These are phyloP conservation scores for Desmodus rotundus DNA, from an alignment of 2,113 vertebrate species.

Conservation along the genomic window DNA sequence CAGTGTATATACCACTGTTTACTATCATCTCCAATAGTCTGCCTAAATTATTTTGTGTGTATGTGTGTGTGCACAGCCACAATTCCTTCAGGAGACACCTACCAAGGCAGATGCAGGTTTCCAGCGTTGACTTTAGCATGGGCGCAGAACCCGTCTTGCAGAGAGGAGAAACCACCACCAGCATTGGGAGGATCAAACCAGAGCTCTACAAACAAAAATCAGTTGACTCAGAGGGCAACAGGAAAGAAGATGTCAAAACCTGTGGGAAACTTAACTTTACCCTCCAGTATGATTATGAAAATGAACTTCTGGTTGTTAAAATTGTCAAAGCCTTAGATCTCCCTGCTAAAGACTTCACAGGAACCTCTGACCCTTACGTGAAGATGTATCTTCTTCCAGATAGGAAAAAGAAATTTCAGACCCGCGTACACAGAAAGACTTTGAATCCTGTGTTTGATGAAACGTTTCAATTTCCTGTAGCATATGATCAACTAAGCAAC, in stretches of 20 bases:
- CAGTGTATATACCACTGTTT: background rate
- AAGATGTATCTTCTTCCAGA: slow-evolving; percentile 98
- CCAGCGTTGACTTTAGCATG: slow-evolving; percentile 94
- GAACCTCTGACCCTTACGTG: slow-evolving; percentile 96
- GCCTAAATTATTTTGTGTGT: slow-evolving; percentile 43
- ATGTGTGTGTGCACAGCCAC: slow-evolving; percentile 85
- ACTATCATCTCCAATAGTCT: slow-evolving; percentile 38
- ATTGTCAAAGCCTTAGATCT: slow-evolving; percentile 96
- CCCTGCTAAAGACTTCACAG: slow-evolving; percentile 96
- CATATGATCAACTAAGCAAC: slow-evolving; percentile 93
- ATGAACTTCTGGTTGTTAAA: slow-evolving; percentile 91
- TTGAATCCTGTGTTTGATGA: slow-evolving; percentile 96
- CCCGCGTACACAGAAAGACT: slow-evolving; percentile 96
- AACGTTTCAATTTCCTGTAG: slow-evolving; percentile 93
- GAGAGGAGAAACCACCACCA: slow-evolving; percentile 92
- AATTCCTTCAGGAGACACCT: slow-evolving; percentile 97
- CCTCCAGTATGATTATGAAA: slow-evolving; percentile 94
- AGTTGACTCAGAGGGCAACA: slow-evolving; percentile 92
- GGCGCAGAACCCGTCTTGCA: slow-evolving; percentile 85
- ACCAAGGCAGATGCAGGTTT: slow-evolving; percentile 96
- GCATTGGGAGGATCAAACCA: slow-evolving; percentile 97
- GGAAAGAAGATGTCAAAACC: slow-evolving; percentile 87
- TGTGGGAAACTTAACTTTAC: slow-evolving; percentile 97
- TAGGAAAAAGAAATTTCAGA: slow-evolving; percentile 98
- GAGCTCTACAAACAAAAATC: slow-evolving; percentile 99